Evolutionary conservation across 2,888 invertebrate species (phyloP), one percentile per base, ranked within the genome.

Genomic region (Craniophora ligustri): DNA sequence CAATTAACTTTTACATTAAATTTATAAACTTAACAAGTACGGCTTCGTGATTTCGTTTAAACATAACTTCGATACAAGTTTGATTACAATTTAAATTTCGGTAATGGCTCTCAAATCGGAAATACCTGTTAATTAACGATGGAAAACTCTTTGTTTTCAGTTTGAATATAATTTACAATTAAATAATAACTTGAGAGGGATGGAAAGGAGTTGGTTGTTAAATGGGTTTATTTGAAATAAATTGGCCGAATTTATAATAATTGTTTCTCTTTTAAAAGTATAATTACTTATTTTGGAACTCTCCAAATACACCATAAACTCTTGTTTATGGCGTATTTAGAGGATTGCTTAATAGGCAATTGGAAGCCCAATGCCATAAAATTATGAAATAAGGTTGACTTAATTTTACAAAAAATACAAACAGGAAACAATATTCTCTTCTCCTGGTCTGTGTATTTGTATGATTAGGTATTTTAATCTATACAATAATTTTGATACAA

Each of bases 101-200:
- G 26, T 72, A 66, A 75, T 70, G 65, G 62, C 44, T 61, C 50
- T 50, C 34, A 49, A 65, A 67, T 63, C 54, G 46, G 61, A 63
- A 74, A 67, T 71, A 72, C 66, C 75, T 68, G 66, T 71, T 76
- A 76, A 76, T 75, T 67, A 67, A 63, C 47, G 10, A 63, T 41
- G 34, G 31, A 35, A 63, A 71, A 67, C 59, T 67, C 67, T 53
- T 57, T 62, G 56, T 55, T 46, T 50, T 40, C 34, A 15, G 18
- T 23, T 32, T 21, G 21, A 67, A 57, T 62, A 67, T n/a, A n/a
- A n/a, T 65, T 65, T 54, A 69, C 62, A 65, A 60, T 69, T 58
- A 62, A 67, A 51, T 72, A 64, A 69, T 68, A 63, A 71, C 21
- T 67, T 59, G 41, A 61, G 34, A 41, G 44, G 19, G 28, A 58